Percentiles rank a stretch among this genome's conserved stretches.
phyloP scores from a whole-genome alignment of 2,888 invertebrate genomes.

The Phanerotoma sp. region DNA sequence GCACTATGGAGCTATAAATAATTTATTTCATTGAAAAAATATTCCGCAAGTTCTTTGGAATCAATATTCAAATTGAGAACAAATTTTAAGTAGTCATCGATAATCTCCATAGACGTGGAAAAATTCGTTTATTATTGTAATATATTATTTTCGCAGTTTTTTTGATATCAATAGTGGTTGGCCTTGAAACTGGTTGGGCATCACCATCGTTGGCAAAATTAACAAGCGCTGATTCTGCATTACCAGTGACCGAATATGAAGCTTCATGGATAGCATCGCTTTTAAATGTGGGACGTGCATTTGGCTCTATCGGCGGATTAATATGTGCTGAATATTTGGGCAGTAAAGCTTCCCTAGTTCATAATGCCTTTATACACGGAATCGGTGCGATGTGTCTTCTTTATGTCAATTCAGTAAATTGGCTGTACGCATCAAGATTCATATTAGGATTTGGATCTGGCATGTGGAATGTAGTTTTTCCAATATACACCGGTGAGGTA shows the following conservation, averaged over 20 bases:
- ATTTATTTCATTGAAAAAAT: too few relatives aligned
- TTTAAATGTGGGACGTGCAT: constrained; percentile 40
- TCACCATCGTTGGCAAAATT: constrained; percentile 44
- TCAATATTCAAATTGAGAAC: too few relatives aligned
- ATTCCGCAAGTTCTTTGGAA: too few relatives aligned
- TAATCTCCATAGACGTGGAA: too few relatives aligned
- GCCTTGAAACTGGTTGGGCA: constrained; percentile 37
- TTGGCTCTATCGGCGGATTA: constrained; percentile 38
- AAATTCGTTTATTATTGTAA: background rate
- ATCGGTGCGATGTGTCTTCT: constrained; percentile 28
- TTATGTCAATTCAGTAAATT: constrained; percentile 26
- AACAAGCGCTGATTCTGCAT: constrained; percentile 32
- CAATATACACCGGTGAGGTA: constrained; percentile 45
- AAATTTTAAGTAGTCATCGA: too few relatives aligned
- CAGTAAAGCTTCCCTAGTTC: constrained; percentile 26
- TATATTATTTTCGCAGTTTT: constrained; percentile 3
- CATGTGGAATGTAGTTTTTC: constrained; percentile 43
- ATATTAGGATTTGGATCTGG: constrained; percentile 38
- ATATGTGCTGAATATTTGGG: constrained; percentile 29
- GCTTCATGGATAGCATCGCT: constrained; percentile 48
- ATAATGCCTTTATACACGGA: constrained; percentile 23
- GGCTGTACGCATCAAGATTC: constrained; percentile 28
- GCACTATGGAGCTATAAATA: too few relatives aligned
- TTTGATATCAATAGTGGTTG: background rate
- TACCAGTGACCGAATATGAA: constrained; percentile 36